phyloP scores from a whole-genome alignment of 2,113 vertebrate genomes.

The Rhinoptilus africanus region DNA sequence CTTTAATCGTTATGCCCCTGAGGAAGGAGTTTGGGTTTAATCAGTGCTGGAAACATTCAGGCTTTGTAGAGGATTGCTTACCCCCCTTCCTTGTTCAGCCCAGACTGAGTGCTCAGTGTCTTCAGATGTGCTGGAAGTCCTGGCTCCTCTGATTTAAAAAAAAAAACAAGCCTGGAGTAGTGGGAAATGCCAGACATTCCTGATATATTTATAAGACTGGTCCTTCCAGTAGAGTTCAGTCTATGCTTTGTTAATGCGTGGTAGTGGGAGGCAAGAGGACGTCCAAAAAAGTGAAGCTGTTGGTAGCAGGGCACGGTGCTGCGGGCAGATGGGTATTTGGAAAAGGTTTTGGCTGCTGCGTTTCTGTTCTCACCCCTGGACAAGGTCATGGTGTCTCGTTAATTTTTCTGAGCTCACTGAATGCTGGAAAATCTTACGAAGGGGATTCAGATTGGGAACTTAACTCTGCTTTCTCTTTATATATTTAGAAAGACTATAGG shows the following conservation, averaged over 20 bases:
- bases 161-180: background rate
- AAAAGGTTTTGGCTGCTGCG: background rate
- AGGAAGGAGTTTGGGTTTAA: background rate
- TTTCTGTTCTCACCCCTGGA: background rate
- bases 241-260: background rate
- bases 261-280: background rate
- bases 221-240: background rate
- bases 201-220: background rate
- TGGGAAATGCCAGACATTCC: slow-evolving; percentile 21
- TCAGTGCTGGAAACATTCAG: background rate
- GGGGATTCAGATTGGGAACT: background rate
- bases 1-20: background rate
- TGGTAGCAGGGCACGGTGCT: background rate
- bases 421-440: background rate
- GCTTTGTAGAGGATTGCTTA: background rate
- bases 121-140: background rate
- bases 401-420: background rate
- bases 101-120: background rate
- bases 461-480: background rate
- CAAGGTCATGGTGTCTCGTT: background rate
- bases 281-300: background rate
- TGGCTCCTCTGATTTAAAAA: too few relatives aligned
- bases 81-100: background rate
- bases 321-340: background rate
- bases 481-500: background rate